Conservation (phyloP, 37 sponge, comb jelly and placozoan genomes). For the Cladorhizidae sp. region DNA sequence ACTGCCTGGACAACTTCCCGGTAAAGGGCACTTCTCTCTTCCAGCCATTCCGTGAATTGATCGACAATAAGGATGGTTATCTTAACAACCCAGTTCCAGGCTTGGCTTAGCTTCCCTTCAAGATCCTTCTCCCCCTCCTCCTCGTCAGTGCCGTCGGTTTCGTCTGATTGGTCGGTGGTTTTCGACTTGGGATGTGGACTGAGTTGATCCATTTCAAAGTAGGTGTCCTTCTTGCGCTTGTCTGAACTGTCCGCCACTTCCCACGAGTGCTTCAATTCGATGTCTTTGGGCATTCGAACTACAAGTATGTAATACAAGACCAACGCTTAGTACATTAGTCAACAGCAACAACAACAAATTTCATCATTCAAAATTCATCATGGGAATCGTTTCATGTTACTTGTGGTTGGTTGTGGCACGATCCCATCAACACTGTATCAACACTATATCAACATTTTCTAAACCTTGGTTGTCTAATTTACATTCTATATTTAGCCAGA, state of each 20-base stretch:
- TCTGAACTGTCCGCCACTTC: background rate
- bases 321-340: background rate
- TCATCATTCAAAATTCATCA: no score
- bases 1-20: slow-evolving; percentile 26
- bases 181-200: background rate
- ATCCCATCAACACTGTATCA: no score
- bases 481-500: no score
- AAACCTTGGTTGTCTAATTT: no score
- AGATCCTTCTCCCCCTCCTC: background rate
- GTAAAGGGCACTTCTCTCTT: slow-evolving; percentile 44
- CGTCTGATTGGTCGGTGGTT: background rate
- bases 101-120: background rate
- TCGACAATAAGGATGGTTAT: slow-evolving; percentile 25
- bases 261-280: background rate
- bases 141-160: background rate
- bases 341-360: no score
- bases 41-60: slow-evolving; percentile 47
- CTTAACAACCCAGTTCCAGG: background rate
- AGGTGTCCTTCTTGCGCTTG: background rate
- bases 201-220: background rate
- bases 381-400: no score
- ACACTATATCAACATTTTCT: no score
- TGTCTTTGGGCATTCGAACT: slow-evolving; percentile 37
- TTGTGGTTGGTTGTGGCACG: no score
- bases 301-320: background rate